Evolutionary conservation across 2,797 vertebrate genomes (phyloP).

Genomic region (Ceyx erithaca): DNA sequence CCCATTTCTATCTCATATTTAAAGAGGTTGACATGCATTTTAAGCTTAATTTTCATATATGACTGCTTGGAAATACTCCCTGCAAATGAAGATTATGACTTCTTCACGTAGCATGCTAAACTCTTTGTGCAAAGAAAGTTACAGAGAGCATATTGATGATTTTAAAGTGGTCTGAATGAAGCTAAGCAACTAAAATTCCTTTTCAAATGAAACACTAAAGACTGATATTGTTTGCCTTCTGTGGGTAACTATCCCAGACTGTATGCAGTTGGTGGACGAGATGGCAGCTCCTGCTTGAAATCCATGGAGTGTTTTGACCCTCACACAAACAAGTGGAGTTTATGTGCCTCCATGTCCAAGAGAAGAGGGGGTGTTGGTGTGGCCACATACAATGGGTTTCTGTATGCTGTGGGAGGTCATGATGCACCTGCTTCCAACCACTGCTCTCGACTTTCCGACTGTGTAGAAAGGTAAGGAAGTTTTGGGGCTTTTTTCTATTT

Average conservation of each 20-base stretch:
- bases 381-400: slow-evolving; percentile 92
- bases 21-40: not conserved
- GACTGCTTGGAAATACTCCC: not conserved
- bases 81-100: not conserved
- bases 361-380: slow-evolving; percentile 93
- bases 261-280: slow-evolving; percentile 93
- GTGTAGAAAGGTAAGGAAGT: slow-evolving; percentile 88
- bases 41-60: not conserved
- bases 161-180: not conserved
- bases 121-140: not conserved
- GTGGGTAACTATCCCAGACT: slow-evolving; percentile 76
- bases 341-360: slow-evolving; percentile 94
- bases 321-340: slow-evolving; percentile 97
- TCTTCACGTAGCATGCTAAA: not conserved
- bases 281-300: slow-evolving; percentile 95
- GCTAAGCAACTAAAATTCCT: not conserved
- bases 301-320: slow-evolving; percentile 98
- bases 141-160: not conserved
- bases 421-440: slow-evolving; percentile 95
- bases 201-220: not conserved
- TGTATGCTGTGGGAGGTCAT: slow-evolving; percentile 96
- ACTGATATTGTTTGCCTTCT: not conserved
- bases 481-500: no score
- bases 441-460: slow-evolving; percentile 93
- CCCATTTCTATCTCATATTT: not conserved